These are phyloP conservation scores for Drosophila prostipennis DNA, from an alignment of 2,888 invertebrate species.

Conservation along the genomic window DNA sequence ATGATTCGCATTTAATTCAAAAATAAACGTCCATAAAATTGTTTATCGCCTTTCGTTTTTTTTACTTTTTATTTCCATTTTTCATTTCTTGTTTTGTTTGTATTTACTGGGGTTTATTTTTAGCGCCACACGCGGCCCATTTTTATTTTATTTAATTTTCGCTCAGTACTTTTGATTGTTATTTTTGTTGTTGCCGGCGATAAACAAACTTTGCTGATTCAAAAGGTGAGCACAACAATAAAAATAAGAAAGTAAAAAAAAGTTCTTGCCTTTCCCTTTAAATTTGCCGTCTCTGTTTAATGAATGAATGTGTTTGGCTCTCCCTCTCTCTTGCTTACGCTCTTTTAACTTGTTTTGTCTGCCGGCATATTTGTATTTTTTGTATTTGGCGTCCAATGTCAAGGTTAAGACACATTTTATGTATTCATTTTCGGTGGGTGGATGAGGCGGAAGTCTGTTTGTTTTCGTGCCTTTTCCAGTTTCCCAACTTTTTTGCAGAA, in stretches of 20 bases:
- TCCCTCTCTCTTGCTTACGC: slow-evolving; percentile 20
- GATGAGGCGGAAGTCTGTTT: slow-evolving; percentile 60
- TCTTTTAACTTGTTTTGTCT: slow-evolving; percentile 44
- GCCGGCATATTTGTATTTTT: slow-evolving; percentile 40
- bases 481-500: slow-evolving; percentile 61
- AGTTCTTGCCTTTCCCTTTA: slow-evolving; percentile 40
- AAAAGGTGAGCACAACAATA: background rate
- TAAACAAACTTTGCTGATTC: slow-evolving; percentile 55
- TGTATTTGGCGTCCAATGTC: slow-evolving; percentile 70
- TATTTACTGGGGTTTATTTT: slow-evolving; percentile 51
- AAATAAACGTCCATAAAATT: slow-evolving; percentile 41
- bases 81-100: slow-evolving; percentile 34
- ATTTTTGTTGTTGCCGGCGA: slow-evolving; percentile 32
- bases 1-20: slow-evolving; percentile 33
- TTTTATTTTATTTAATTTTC: slow-evolving; percentile 34
- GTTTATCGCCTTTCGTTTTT: slow-evolving; percentile 37
- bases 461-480: slow-evolving; percentile 60
- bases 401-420: slow-evolving; percentile 73
- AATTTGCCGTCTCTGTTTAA: slow-evolving; percentile 40
- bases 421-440: slow-evolving; percentile 54
- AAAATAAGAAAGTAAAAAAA: slow-evolving; percentile 1
- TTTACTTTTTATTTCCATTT: slow-evolving; percentile 28
- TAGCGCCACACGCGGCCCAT: slow-evolving; percentile 62
- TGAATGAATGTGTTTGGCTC: slow-evolving; percentile 36
- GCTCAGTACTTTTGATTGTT: slow-evolving; percentile 20